Evolutionary conservation across 2,113 vertebrate genomes (phyloP).

Genomic region (Mesitornis unicolor): DNA sequence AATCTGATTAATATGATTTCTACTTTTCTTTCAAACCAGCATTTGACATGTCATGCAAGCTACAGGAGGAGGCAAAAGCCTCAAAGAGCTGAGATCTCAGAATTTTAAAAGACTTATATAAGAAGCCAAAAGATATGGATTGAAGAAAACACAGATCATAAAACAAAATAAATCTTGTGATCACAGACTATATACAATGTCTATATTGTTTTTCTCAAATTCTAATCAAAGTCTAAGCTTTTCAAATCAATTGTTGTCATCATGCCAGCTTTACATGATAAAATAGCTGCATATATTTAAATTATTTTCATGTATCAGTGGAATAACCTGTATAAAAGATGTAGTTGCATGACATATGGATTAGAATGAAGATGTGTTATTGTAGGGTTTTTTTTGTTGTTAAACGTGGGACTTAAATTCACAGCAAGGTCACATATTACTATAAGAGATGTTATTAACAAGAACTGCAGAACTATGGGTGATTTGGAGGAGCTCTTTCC

Average conservation of each 20-base stretch:
- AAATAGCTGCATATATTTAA: neutral
- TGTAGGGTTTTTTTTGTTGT: neutral
- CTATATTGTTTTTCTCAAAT: neutral
- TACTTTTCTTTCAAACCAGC: no score
- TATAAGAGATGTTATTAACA: neutral
- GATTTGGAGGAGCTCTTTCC: neutral
- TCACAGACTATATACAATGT: neutral
- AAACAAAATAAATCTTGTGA: neutral
- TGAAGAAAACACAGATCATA: neutral
- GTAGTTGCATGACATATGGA: neutral
- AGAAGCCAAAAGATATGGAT: neutral
- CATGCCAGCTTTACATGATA: neutral
- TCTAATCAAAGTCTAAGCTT: neutral
- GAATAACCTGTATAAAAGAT: no score
- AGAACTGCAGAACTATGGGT: neutral
- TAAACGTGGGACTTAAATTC: constrained; percentile 8
- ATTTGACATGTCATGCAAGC: no score
- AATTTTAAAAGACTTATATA: neutral
- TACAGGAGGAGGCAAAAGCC: neutral
- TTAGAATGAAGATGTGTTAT: neutral
- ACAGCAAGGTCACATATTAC: neutral
- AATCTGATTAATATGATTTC: neutral
- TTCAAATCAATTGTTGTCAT: neutral
- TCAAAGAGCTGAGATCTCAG: neutral
- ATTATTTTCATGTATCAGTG: neutral